Percentiles rank a stretch among this genome's conserved stretches.
Evolutionary conservation across 2,113 vertebrate species (phyloP).

Genomic region (Asarcornis scutulata): DNA sequence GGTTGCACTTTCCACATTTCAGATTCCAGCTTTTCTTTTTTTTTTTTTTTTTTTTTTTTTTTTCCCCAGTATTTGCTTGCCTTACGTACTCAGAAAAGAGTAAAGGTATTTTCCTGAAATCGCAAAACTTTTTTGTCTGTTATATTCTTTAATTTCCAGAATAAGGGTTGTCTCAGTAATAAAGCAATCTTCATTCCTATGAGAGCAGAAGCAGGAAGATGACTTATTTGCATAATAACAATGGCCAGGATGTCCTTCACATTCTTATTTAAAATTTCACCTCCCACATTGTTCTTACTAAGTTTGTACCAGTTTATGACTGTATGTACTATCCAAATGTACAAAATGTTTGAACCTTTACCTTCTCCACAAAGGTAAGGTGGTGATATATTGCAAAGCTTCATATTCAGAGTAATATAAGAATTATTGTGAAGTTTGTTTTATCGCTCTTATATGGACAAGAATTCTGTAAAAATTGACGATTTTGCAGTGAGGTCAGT

Average conservation of each 20-base stretch:
- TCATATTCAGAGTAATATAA: background rate
- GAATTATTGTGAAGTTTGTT: background rate
- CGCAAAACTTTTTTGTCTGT: background rate
- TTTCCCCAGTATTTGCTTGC: conserved; percentile 14
- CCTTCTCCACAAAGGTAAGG: background rate
- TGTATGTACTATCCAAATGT: background rate
- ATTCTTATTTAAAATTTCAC: background rate
- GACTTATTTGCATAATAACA: background rate
- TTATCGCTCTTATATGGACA: background rate
- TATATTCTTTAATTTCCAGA: background rate
- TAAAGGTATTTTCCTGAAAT: background rate
- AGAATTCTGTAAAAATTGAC: background rate
- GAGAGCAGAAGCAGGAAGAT: background rate
- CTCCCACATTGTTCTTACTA: background rate
- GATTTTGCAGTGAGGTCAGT: background rate
- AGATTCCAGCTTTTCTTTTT: background rate
- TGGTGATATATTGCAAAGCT: background rate
- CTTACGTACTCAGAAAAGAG: conserved; percentile 17
- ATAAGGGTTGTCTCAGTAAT: background rate
- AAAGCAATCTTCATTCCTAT: background rate
- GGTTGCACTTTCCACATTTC: conserved; percentile 14
- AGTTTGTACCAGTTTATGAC: background rate
- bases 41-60: no score
- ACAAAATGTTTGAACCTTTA: background rate
- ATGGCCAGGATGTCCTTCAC: background rate